Base-by-base conservation (phyloP, 2,797 vertebrate genomes). In the Scarus forsteni region DNA sequence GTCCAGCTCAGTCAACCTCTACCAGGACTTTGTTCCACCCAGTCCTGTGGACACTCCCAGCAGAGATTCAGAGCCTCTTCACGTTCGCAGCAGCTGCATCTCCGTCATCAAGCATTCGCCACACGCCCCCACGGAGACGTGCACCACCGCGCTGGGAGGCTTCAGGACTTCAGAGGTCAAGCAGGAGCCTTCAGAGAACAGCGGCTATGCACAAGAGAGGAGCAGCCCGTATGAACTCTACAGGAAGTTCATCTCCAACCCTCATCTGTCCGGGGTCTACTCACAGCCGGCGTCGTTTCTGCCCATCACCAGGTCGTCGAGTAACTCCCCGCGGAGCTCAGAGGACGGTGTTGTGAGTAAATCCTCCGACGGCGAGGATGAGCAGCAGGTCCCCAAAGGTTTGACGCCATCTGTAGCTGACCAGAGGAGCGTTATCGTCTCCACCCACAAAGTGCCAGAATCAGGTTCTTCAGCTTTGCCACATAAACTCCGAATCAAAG, bases 31-130 rank as follows among this genome's bases (percentile, higher is more conserved):
- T 43, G 90, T 91, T 50, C 74, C 90, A 40, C 79, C 95, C 44
- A 90, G 85, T 68, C 56, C 89, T 36, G 83, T 73, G n/a, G 93
- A 91, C 36, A 79, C 79, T 53, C 95, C 94, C 73, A 83, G 84
- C 53, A 91, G 92, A 11, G 95, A 96, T 34, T 77, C 91, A 0
- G 96, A 97, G 68, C 92, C 94, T 14, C 80, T 92, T 3, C 85
- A 94, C 44, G 86, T 94, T 64, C 84, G 66, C 52, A 83, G 94
- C 15, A 95, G 96, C 83, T 98, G 95, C 85, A 96, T 99, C 79
- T 99, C 98, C 0, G 98, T 99, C 87, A 99, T 99, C 76, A 98
- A 97, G 84, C 97, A 96, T 89, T 99, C 96, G 51, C 96, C 97
- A 27, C 95, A 96, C 81, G 82, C 87, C 10, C 94, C 96, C 0